Percentiles rank a stretch among this genome's conserved stretches.
Evolutionary conservation across 2,888 invertebrate genomes (phyloP).

Genomic region (Shargacucullia verbasci): DNA sequence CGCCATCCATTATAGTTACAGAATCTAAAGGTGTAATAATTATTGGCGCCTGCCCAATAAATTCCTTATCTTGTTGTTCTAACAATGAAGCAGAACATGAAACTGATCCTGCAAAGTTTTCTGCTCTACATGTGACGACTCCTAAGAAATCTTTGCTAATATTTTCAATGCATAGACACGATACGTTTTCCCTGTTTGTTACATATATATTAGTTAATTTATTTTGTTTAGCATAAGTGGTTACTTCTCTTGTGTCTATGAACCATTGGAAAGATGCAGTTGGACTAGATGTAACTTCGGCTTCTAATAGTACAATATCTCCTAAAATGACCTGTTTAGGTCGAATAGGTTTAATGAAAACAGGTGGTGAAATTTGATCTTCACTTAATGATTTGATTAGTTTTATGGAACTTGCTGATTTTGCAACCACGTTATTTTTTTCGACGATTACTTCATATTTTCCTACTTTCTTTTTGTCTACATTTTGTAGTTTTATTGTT

Average conservation of each 20-base stretch:
- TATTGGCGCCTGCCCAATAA: conserved; percentile 89
- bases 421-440: conserved; percentile 93
- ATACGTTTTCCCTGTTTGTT: conserved; percentile 92
- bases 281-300: conserved; percentile 93
- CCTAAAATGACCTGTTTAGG: conserved; percentile 92
- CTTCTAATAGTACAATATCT: conserved; percentile 94
- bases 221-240: conserved; percentile 84
- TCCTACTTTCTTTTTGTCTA: conserved; percentile 93
- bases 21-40: conserved; percentile 93
- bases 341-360: conserved; percentile 92
- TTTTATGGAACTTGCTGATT: conserved; percentile 95
- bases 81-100: conserved; percentile 94
- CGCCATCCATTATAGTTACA: conserved; percentile 96
- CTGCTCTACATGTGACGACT: conserved; percentile 95
- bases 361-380: conserved; percentile 91
- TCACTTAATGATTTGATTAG: conserved; percentile 90
- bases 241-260: conserved; percentile 92
- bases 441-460: conserved; percentile 96
- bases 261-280: conserved; percentile 96
- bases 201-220: conserved; percentile 92
- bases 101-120: conserved; percentile 96
- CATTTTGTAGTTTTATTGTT: conserved; percentile 90
- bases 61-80: conserved; percentile 87
- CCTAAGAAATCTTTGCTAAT: conserved; percentile 92
- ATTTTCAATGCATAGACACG: conserved; percentile 93